phyloP scores from a whole-genome alignment of 2,113 vertebrate genomes.

The Xenopus laevis region DNA sequence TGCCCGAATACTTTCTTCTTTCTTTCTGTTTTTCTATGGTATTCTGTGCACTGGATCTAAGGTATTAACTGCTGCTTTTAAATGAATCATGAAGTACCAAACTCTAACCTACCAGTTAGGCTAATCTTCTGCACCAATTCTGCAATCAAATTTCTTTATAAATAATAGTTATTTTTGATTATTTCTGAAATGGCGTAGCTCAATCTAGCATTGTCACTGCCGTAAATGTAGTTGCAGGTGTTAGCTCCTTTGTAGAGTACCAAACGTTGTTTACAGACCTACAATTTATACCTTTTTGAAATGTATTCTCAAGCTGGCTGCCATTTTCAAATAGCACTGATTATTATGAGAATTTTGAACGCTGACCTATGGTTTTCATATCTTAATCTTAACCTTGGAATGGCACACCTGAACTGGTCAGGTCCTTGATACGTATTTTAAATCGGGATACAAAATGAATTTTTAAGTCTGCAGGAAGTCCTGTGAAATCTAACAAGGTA shows the following conservation, averaged over 20 bases:
- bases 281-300: conserved; percentile 73
- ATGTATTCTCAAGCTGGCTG: conserved; percentile 61
- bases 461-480: conserved; percentile 70
- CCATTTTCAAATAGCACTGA: conserved; percentile 72
- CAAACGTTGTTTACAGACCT: conserved; percentile 65
- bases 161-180: conserved; percentile 54
- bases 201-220: conserved; percentile 63
- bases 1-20: too few relatives aligned
- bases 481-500: conserved; percentile 62
- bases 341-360: conserved; percentile 67
- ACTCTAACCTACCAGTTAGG: conserved; percentile 23
- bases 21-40: too few relatives aligned
- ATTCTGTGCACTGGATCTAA: conserved; percentile 57
- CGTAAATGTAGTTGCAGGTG: conserved; percentile 66
- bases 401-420: conserved; percentile 67
- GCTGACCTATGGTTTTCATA: conserved; percentile 78
- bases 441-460: conserved; percentile 66
- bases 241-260: conserved; percentile 55
- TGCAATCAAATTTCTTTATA: conserved; percentile 36
- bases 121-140: conserved; percentile 53
- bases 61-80: conserved; percentile 58
- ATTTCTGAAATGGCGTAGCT: conserved; percentile 65
- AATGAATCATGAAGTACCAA: conserved; percentile 65
- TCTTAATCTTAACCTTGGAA: conserved; percentile 67
- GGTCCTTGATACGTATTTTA: conserved; percentile 75